Percentiles rank a stretch among this genome's conserved stretches.
phyloP scores from a whole-genome alignment of 2,888 invertebrate species.

The Koerneria pararmatus region DNA sequence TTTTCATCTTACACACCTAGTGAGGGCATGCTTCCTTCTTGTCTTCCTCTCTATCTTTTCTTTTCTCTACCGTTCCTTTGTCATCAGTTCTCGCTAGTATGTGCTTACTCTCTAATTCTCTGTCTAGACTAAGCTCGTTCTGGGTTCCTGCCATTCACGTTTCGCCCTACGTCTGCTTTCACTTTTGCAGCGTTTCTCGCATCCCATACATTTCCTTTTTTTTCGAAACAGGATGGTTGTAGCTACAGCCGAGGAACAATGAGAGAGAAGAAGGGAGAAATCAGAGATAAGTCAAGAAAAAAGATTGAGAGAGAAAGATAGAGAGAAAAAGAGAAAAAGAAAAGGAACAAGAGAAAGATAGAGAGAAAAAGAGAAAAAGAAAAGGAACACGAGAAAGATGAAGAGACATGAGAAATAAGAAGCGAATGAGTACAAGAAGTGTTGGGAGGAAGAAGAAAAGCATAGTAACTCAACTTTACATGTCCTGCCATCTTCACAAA shows the following conservation, averaged over 20 bases:
- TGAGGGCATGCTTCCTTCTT: neutral
- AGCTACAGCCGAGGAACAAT: neutral
- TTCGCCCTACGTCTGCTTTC: neutral
- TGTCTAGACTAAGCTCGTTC: neutral
- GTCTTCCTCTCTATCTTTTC: neutral
- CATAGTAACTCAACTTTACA: no score
- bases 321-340: slow-evolving; percentile 12
- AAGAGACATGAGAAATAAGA: neutral
- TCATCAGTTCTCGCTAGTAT: neutral
- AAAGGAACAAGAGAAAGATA: neutral
- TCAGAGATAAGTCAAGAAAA: slow-evolving; percentile 11
- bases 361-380: slow-evolving; percentile 16
- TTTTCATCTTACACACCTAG: neutral
- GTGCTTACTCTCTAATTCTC: neutral
- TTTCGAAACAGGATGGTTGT: no score
- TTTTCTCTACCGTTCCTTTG: neutral
- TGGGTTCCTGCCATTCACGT: neutral
- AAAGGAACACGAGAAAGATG: slow-evolving; percentile 5
- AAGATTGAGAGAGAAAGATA: neutral
- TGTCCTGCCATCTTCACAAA: no score
- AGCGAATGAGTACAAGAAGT: no score
- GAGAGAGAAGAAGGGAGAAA: slow-evolving; percentile 16
- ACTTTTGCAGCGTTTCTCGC: neutral
- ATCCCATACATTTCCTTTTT: no score
- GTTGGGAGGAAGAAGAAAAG: no score